phyloP scores from a whole-genome alignment of 92 coral and sea anemone species.

The Phenganax marumi region DNA sequence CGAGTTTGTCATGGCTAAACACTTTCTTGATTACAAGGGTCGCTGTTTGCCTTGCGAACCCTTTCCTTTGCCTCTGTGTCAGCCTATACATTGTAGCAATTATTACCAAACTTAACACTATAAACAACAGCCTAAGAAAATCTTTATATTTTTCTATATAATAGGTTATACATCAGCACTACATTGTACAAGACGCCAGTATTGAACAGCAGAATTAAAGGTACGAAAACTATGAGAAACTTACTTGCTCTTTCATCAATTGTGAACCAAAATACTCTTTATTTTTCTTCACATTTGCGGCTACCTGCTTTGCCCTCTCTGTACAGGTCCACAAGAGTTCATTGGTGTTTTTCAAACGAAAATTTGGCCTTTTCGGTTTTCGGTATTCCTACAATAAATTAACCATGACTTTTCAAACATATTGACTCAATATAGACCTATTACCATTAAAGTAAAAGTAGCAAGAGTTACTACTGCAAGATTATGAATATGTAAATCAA shows the following conservation, averaged over 20 bases:
- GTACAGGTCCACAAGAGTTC: background rate
- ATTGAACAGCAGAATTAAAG: background rate
- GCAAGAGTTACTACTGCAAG: background rate
- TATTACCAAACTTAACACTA: too few species aligned
- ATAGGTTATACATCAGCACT: background rate
- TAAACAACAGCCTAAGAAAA: background rate
- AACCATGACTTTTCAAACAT: background rate
- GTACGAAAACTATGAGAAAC: background rate
- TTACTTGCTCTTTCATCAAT: background rate
- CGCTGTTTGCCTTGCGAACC: slow-evolving; percentile 16
- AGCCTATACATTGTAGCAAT: slow-evolving; percentile 23
- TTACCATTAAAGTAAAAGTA: background rate
- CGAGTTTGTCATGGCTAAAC: slow-evolving; percentile 31
- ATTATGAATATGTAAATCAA: background rate
- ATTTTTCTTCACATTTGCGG: background rate
- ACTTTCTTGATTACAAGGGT: slow-evolving; percentile 5
- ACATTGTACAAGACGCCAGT: background rate
- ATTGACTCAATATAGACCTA: background rate
- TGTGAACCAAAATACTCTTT: background rate
- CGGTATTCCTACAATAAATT: background rate
- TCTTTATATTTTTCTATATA: background rate
- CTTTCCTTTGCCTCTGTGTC: slow-evolving; percentile 31
- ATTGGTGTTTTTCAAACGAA: background rate
- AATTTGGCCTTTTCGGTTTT: background rate
- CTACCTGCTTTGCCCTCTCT: background rate